A percentile compares a stretch with the other conserved stretches of the same genome.
These are phyloP conservation scores for Onychostruthus taczanowskii DNA, from an alignment of 2,113 vertebrate genomes.

Conservation along the genomic window DNA sequence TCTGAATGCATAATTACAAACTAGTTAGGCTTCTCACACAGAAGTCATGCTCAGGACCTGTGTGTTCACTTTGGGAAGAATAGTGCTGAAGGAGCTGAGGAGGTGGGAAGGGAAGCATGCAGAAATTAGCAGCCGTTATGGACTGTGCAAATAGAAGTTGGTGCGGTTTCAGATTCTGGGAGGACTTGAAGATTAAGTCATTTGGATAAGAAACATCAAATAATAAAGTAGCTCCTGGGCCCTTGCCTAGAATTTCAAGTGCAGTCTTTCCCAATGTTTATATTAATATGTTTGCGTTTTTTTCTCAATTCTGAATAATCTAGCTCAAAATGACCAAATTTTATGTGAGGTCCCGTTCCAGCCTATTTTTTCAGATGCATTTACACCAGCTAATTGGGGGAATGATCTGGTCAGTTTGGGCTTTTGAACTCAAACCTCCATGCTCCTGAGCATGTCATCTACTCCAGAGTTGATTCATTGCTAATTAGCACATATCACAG, in stretches of 20 bases:
- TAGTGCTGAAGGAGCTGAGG: not conserved
- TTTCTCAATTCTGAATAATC: not conserved
- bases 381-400: not conserved
- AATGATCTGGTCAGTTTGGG: not conserved
- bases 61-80: not conserved
- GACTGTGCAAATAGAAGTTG: fast-evolving
- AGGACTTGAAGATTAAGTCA: not conserved
- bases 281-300: not conserved
- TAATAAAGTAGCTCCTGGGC: not conserved
- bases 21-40: not conserved
- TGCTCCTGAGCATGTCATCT: not conserved
- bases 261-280: not conserved
- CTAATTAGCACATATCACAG: not conserved
- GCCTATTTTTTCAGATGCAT: not conserved
- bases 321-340: fast-evolving
- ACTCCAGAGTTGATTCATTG: not conserved
- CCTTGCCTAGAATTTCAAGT: not conserved
- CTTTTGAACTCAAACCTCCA: not conserved
- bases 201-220: not conserved
- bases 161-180: not conserved
- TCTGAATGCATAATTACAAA: not conserved
- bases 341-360: not conserved
- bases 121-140: not conserved
- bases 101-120: not conserved
- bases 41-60: not conserved